These are phyloP conservation scores for Corynorhinus townsendii DNA, from an alignment of 2,113 vertebrate species.

Conservation along the genomic window DNA sequence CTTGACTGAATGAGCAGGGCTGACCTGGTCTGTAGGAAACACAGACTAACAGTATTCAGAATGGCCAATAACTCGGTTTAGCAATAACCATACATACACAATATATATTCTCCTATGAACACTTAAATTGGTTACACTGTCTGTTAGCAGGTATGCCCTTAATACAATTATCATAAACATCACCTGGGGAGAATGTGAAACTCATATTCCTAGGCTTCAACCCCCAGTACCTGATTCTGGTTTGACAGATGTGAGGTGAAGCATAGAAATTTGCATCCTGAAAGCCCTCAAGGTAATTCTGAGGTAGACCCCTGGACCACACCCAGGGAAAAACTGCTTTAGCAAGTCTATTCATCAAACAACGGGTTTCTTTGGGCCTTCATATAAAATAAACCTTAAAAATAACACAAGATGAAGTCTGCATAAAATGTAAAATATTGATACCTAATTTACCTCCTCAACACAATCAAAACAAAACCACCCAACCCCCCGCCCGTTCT, in stretches of 20 bases:
- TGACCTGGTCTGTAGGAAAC: background rate
- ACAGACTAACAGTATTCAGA: background rate
- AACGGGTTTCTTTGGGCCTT: background rate
- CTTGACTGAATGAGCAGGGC: background rate
- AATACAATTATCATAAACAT: background rate
- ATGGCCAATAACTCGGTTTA: background rate
- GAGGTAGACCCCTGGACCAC: background rate
- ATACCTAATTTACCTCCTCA: background rate
- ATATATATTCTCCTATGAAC: background rate
- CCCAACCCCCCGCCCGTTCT: background rate
- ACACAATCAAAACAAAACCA: background rate
- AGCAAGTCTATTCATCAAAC: background rate
- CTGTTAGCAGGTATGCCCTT: background rate
- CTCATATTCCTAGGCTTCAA: background rate
- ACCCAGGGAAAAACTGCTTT: background rate
- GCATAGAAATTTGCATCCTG: background rate
- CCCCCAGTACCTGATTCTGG: background rate
- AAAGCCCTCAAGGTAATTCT: background rate
- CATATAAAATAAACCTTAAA: background rate
- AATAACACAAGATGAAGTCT: background rate
- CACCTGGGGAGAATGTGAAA: background rate
- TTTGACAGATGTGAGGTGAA: background rate
- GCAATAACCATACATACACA: background rate
- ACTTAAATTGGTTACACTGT: background rate
- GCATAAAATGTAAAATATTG: constrained; percentile 6